These are phyloP conservation scores for Cydia strobilella DNA, from an alignment of 1,140 invertebrate species.

Conservation along the genomic window DNA sequence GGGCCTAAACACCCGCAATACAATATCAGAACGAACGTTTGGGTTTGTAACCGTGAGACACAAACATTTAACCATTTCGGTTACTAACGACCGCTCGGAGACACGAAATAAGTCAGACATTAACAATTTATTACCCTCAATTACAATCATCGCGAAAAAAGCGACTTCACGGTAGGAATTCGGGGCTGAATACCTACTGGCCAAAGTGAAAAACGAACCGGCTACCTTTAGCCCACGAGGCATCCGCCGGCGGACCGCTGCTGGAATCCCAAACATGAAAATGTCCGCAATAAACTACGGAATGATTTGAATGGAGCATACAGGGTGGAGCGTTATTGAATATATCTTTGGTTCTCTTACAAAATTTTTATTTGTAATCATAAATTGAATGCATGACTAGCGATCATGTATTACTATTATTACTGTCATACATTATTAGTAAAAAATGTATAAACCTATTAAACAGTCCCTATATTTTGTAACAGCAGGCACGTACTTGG, in stretches of 20 bases:
- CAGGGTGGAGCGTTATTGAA: slow-evolving; percentile 38
- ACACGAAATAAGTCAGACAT: slow-evolving; percentile 60
- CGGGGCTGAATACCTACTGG: slow-evolving; percentile 53
- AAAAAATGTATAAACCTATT: too few relatives aligned
- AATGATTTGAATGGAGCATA: slow-evolving; percentile 75
- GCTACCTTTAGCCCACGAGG: slow-evolving; percentile 69
- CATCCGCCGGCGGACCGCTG: slow-evolving; percentile 46
- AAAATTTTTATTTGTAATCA: background rate
- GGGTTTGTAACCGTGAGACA: slow-evolving; percentile 48
- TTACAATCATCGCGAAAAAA: slow-evolving; percentile 75
- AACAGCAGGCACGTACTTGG: too few relatives aligned
- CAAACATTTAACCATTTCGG: slow-evolving; percentile 57
- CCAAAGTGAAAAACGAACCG: slow-evolving; percentile 64
- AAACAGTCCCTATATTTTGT: too few relatives aligned
- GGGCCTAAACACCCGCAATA: slow-evolving; percentile 37
- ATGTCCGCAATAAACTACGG: slow-evolving; percentile 77
- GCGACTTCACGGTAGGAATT: slow-evolving; percentile 57
- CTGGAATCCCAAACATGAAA: slow-evolving; percentile 76
- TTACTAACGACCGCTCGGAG: slow-evolving; percentile 51
- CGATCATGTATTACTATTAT: too few relatives aligned
- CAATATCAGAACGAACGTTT: background rate
- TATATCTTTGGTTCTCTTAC: background rate
- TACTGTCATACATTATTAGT: too few relatives aligned
- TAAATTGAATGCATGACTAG: background rate
- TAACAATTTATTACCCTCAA: slow-evolving; percentile 73